Evolutionary conservation across 2,797 vertebrate species (phyloP), one percentile per base, ranked within the genome.

Genomic region (Characodon lateralis): DNA sequence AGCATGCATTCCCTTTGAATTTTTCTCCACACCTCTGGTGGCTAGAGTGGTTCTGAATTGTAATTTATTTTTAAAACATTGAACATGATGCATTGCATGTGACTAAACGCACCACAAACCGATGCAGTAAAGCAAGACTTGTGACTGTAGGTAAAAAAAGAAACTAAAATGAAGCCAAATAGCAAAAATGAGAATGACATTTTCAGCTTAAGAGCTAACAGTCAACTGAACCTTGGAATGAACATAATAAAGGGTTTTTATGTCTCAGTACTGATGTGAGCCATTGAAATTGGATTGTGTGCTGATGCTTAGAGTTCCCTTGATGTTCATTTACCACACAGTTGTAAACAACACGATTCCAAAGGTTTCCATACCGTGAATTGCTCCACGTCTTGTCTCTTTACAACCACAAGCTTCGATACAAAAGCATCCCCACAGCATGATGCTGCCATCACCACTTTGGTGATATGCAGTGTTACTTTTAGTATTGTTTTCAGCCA

Each of bases 1-100:
- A 78, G 74, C 73, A 59, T 73, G 77, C 6, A 12, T 26, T 69
- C 24, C 41, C 41, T 69, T 76, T 83, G 79, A 56, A 28, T 6
- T 73, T 6, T 10, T 72, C 48, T 72, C 78, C 71, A 61, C 78
- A 48, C 28, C 2, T 20, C 51, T 43, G 24, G 51, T 80, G 83
- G 84, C 76, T 28, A 71, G 35, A 71, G 61, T 51, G 69, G 41
- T 43, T 69, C 66, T 46, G 41, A 69, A 69, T 46, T 68, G 65
- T 68, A 68, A 68, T 43, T 43, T 43, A 41, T 43, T 46, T 69
- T 69, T 69, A 69, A 69, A 46, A 46, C 5, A 3, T 46, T 46
- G 10, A 69, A 69, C 24, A 43, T 69, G 39, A 14, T 69, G 66
- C 66, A 16, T 43, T 46, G 41, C 10, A 6, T 69, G 66, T 43